These are phyloP conservation scores for Ridgeia piscesae DNA, from an alignment of 1,140 invertebrate species.

Conservation along the genomic window DNA sequence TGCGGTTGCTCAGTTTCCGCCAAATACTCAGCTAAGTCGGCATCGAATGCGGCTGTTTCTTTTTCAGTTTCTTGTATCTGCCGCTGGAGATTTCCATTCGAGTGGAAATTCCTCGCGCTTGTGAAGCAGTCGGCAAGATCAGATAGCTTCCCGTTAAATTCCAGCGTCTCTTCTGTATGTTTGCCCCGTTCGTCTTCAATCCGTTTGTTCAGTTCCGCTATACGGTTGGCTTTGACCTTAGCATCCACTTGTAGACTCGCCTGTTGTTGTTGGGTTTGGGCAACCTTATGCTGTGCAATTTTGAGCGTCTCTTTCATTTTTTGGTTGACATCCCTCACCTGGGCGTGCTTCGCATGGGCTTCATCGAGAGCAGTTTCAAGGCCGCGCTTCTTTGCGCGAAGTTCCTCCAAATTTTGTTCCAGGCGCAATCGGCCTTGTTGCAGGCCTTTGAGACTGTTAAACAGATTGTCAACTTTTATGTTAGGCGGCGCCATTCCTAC, in stretches of 20 bases:
- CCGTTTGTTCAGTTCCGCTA: neutral
- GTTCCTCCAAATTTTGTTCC: neutral
- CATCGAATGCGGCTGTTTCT: neutral
- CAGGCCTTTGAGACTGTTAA: neutral
- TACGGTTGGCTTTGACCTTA: neutral
- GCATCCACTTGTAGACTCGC: neutral
- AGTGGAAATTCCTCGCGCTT: neutral
- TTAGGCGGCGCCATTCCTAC: neutral
- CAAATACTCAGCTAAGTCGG: neutral
- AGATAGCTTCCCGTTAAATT: neutral
- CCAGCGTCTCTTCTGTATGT: neutral
- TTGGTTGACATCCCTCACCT: neutral
- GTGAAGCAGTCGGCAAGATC: neutral
- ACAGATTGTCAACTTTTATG: neutral
- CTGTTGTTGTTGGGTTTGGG: neutral
- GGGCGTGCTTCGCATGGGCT: neutral
- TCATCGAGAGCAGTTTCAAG: neutral
- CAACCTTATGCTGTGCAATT: neutral
- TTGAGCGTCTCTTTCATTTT: slow-evolving; percentile 5
- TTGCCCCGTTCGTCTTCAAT: neutral
- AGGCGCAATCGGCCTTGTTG: neutral
- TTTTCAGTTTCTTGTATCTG: neutral
- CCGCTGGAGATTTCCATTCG: neutral
- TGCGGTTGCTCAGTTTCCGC: neutral
- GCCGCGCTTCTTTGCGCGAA: neutral